Evolutionary conservation across 2,888 invertebrate species (phyloP).

Genomic region (Baccha elongata): DNA sequence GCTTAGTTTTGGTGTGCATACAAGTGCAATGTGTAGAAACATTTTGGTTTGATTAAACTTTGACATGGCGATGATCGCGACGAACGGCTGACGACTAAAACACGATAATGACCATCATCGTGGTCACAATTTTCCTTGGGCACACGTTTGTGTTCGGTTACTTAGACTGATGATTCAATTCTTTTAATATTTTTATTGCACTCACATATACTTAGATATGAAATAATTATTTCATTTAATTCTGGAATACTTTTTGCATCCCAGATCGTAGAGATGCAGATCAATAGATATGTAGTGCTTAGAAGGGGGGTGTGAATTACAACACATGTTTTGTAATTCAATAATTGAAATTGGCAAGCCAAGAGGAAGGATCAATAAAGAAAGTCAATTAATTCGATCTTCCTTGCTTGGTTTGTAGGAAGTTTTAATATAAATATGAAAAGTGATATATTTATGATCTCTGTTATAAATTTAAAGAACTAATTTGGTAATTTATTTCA

Average conservation of each 20-base stretch:
- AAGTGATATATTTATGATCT: no score
- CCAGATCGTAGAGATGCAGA: constrained; percentile 5
- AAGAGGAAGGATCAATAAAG: constrained; percentile 14
- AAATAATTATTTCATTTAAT: constrained; percentile 33
- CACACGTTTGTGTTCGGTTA: constrained; percentile 43
- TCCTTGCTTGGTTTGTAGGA: constrained; percentile 4
- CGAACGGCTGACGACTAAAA: constrained; percentile 5
- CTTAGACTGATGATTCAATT: constrained; percentile 8
- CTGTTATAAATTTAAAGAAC: no score
- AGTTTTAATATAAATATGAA: no score
- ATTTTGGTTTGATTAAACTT: constrained; percentile 56
- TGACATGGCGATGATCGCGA: constrained; percentile 32
- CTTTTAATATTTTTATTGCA: neutral
- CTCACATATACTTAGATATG: constrained; percentile 1
- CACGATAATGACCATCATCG: constrained; percentile 28
- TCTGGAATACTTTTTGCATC: neutral
- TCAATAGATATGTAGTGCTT: constrained; percentile 11
- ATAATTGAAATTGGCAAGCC: constrained; percentile 31
- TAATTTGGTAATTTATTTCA: no score
- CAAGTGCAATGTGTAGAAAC: constrained; percentile 14
- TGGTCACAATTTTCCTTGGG: constrained; percentile 53
- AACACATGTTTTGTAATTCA: constrained; percentile 6
- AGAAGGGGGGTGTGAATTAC: constrained; percentile 1
- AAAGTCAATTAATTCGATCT: constrained; percentile 34
- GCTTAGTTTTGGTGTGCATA: constrained; percentile 65